phyloP scores from a whole-genome alignment of 2,888 invertebrate species.

The Diachrysia chrysitis region DNA sequence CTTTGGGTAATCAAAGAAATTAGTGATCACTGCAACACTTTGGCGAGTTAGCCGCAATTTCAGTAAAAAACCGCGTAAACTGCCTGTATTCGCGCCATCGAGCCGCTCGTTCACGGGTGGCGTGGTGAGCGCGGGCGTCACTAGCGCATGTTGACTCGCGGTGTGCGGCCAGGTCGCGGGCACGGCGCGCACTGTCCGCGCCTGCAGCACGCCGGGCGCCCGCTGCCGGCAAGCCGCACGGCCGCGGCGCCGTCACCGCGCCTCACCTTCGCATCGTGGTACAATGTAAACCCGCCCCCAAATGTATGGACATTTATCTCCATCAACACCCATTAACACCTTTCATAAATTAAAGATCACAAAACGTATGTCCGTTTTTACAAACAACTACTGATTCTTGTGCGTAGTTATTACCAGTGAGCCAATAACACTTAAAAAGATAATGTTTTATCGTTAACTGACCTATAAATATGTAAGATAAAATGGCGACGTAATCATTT shows the following conservation, averaged over 20 bases:
- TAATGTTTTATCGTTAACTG: conserved; percentile 45
- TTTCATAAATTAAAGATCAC: conserved; percentile 53
- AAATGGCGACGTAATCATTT: conserved; percentile 36
- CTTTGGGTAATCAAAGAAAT: conserved; percentile 70
- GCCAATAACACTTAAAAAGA: conserved; percentile 23
- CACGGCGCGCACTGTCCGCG: conserved; percentile 82
- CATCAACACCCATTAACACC: conserved; percentile 62
- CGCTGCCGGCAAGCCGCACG: conserved; percentile 53
- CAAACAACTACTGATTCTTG: conserved; percentile 20
- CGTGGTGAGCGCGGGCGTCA: conserved; percentile 44
- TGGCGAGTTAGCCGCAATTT: conserved; percentile 69
- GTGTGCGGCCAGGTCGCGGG: conserved; percentile 83
- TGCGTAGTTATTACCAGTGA: conserved; percentile 19
- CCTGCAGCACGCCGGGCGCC: conserved; percentile 48
- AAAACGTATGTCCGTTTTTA: conserved; percentile 21
- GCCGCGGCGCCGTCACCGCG: conserved; percentile 48
- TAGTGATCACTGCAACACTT: conserved; percentile 63
- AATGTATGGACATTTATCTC: conserved; percentile 67
- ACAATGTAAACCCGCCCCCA: conserved; percentile 65
- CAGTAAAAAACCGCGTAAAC: conserved; percentile 69
- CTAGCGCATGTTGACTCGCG: conserved; percentile 70
- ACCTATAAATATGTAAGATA: conserved; percentile 41
- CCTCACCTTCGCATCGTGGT: conserved; percentile 71
- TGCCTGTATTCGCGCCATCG: conserved; percentile 71
- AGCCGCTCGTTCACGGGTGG: conserved; percentile 57